Conservation (phyloP, 1,140 invertebrate species). For the Nymphalis io region DNA sequence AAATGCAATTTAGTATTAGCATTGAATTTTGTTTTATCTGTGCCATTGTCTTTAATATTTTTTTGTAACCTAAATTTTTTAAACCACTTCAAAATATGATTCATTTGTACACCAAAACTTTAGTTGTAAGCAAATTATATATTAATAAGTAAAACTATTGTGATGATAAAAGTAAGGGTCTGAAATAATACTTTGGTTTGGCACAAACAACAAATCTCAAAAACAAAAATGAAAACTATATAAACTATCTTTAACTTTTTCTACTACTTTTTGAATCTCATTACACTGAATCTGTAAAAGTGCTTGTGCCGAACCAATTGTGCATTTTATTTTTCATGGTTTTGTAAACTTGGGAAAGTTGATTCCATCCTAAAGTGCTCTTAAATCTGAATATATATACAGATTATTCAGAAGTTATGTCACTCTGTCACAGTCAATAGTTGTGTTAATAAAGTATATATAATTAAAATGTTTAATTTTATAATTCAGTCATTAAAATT, state of each 20-base stretch:
- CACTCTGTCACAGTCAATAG: constrained; percentile 69
- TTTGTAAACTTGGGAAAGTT: constrained; percentile 67
- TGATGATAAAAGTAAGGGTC: constrained; percentile 73
- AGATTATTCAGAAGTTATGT: constrained; percentile 58
- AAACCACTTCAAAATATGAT: constrained; percentile 29
- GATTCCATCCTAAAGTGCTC: constrained; percentile 80
- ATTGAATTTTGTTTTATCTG: constrained; percentile 53
- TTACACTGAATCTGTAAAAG: constrained; percentile 28
- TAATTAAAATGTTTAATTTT: constrained; percentile 40
- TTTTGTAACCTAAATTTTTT: constrained; percentile 15
- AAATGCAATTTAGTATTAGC: constrained; percentile 62
- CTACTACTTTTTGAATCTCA: constrained; percentile 36
- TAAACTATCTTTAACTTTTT: constrained; percentile 4
- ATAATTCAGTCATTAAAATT: constrained; percentile 23
- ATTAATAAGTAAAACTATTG: constrained; percentile 58
- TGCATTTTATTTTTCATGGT: constrained; percentile 57
- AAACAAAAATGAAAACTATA: not conserved
- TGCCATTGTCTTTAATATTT: constrained; percentile 51
- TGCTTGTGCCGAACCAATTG: constrained; percentile 58
- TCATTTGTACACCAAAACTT: constrained; percentile 36
- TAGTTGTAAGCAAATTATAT: constrained; percentile 39
- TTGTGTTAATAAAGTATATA: constrained; percentile 76
- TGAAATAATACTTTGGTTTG: constrained; percentile 62
- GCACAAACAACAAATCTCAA: constrained; percentile 48
- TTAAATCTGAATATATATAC: constrained; percentile 73